Evolutionary conservation across 23 tunicate genomes (phyloP), one percentile per base, ranked within the genome.

Genomic region (Diplosoma virens): DNA sequence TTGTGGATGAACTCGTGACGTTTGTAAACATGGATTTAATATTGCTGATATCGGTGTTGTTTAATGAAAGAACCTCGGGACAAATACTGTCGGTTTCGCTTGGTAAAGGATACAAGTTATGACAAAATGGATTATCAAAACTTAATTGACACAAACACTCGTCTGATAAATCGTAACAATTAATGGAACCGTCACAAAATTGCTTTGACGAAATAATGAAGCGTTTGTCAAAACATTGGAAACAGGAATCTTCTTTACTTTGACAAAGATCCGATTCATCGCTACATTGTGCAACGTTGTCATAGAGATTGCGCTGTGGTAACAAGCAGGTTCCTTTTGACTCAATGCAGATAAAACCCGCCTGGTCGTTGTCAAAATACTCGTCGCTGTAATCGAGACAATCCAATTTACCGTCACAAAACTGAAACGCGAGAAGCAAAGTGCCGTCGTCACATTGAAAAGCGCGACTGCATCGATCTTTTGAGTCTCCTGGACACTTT

Each of bases 261-360:
- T 28, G 37, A 30, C 86, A 81, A 29, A 81, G 46, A 71, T 81
- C 86, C 2, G 79, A 71, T 41, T 60, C 29, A 58, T 81, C 86
- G 11, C 32, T 24, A 58, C 86, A 81, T 3, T 81, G 67, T 17
- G 86, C 25, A 1, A 68, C 63, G 3, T 16, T 32, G 41, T 81
- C 79, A 22, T 58, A 59, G 3, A 81, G 72, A 23, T 81, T 81
- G 18, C 5, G 17, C 59, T 81, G 79, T 6, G 79, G 68, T 32
- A 60, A 37, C 3, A 78, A 5, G 60, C 73, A 67, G 4, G 17
- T 61, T 2, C 69, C 35, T 17, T 3, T 26, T 34, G 50, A 26
- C 28, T 67, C 52, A 34, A 18, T 26, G 27, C 74, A 67, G 7
- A 34, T 25, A 34, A 34, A 35, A 4, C 74, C 74, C 17, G 74